phyloP scores from a whole-genome alignment of 92 coral and sea anemone species.

The Actinernus sp. region DNA sequence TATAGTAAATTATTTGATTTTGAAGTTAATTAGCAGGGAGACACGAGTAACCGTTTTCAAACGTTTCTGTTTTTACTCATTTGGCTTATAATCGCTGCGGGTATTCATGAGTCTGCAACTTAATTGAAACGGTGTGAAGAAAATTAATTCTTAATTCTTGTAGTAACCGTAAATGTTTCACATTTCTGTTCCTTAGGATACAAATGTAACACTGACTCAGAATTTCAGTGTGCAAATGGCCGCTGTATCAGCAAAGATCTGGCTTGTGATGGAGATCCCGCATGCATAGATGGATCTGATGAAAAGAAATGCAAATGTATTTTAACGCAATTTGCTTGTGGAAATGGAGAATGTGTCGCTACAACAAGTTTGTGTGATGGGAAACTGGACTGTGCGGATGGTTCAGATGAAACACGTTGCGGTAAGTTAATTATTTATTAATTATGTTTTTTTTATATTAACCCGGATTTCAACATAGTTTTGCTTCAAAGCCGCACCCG shows the following conservation, averaged over 20 bases:
- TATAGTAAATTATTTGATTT: too few species aligned
- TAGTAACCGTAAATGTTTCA: too few species aligned
- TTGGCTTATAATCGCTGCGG: too few species aligned
- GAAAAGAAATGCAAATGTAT: slow-evolving; percentile 66
- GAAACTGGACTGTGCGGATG: slow-evolving; percentile 42
- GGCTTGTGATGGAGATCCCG: slow-evolving; percentile 80
- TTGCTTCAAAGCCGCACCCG: too few species aligned
- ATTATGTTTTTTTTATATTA: too few species aligned
- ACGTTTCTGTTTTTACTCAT: too few species aligned
- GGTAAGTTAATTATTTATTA: slow-evolving; percentile 35
- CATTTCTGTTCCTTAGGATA: slow-evolving; percentile 52
- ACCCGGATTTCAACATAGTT: too few species aligned
- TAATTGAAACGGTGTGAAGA: too few species aligned
- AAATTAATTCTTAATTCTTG: too few species aligned
- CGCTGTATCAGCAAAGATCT: slow-evolving; percentile 74
- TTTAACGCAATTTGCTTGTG: slow-evolving; percentile 50
- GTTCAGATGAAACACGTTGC: slow-evolving; percentile 66
- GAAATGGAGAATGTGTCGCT: slow-evolving; percentile 57
- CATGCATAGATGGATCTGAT: slow-evolving; percentile 82
- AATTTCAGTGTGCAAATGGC: slow-evolving; percentile 87
- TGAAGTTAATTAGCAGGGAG: too few species aligned
- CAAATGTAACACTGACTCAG: slow-evolving; percentile 23
- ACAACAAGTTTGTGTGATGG: slow-evolving; percentile 48
- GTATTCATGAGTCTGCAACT: too few species aligned
- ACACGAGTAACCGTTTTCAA: too few species aligned